phyloP scores from a whole-genome alignment of 2,113 vertebrate species.

The Rallus limicola region DNA sequence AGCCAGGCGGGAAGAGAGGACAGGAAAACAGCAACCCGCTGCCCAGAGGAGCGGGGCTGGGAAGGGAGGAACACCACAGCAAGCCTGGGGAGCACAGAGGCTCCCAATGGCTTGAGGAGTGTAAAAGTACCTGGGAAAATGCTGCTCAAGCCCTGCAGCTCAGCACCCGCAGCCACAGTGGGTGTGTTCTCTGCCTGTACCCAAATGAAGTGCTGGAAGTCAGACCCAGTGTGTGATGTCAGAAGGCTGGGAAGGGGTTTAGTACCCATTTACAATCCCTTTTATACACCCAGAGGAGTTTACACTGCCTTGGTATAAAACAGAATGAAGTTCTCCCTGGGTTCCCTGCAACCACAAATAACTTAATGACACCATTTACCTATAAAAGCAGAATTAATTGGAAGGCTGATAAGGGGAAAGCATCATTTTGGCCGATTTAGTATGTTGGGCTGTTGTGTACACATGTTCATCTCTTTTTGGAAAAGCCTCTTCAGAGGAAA shows the following conservation, averaged over 20 bases:
- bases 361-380: not conserved
- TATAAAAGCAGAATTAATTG: conserved; percentile 5
- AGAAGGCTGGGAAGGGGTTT: not conserved
- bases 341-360: not conserved
- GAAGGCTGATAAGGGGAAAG: conserved; percentile 18
- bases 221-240: not conserved
- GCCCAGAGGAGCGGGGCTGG: not conserved
- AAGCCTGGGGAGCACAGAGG: not conserved
- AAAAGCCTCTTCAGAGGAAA: not conserved
- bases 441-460: not conserved
- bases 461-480: not conserved
- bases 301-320: not conserved
- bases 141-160: not conserved
- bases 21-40: conserved; percentile 55
- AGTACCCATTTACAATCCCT: not conserved
- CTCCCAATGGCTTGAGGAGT: rapidly evolving
- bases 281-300: not conserved
- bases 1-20: conserved; percentile 54
- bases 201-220: not conserved
- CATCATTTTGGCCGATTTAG: not conserved
- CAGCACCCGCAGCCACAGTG: rapidly evolving
- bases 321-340: not conserved
- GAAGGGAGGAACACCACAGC: not conserved
- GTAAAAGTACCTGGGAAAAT: rapidly evolving
- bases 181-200: not conserved